Evolutionary conservation across 2,888 invertebrate species (phyloP).

Genomic region (Pristionchus exspectatus): DNA sequence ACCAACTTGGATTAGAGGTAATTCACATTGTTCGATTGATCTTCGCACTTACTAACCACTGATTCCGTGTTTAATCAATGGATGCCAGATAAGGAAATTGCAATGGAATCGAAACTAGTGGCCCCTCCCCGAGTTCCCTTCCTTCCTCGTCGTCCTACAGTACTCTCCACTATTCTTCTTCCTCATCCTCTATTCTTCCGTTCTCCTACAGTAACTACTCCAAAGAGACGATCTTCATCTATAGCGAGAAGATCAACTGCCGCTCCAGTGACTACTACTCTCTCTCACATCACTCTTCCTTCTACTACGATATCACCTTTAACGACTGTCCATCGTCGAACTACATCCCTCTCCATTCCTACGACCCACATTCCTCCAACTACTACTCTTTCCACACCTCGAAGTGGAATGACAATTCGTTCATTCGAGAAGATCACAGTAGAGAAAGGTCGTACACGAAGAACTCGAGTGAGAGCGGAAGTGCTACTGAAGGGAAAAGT

Average conservation of each 20-base stretch:
- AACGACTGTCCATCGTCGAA: not conserved
- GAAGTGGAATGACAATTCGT: not conserved
- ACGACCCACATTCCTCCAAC: not conserved
- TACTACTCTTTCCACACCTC: not conserved
- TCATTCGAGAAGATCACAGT: conserved; percentile 21
- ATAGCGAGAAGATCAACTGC: not conserved
- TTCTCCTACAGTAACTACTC: not conserved
- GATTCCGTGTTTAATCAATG: not conserved
- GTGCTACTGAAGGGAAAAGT: not conserved
- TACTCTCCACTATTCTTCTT: not conserved
- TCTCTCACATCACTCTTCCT: not conserved
- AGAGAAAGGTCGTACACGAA: not conserved
- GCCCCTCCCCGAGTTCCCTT: conserved; percentile 20
- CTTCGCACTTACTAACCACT: not conserved
- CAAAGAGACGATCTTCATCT: not conserved
- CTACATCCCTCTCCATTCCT: not conserved
- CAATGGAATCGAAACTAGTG: not conserved
- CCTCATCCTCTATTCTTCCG: conserved; percentile 10
- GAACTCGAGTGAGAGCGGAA: not conserved
- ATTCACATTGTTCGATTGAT: not conserved
- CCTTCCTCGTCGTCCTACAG: not conserved
- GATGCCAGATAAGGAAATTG: conserved; percentile 11
- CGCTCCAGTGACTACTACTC: not conserved
- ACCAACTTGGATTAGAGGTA: conserved; percentile 49
- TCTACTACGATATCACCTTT: not conserved